Evolutionary conservation across 1,140 invertebrate genomes (phyloP), one percentile per base, ranked within the genome.

Genomic region (Formica selysi): DNA sequence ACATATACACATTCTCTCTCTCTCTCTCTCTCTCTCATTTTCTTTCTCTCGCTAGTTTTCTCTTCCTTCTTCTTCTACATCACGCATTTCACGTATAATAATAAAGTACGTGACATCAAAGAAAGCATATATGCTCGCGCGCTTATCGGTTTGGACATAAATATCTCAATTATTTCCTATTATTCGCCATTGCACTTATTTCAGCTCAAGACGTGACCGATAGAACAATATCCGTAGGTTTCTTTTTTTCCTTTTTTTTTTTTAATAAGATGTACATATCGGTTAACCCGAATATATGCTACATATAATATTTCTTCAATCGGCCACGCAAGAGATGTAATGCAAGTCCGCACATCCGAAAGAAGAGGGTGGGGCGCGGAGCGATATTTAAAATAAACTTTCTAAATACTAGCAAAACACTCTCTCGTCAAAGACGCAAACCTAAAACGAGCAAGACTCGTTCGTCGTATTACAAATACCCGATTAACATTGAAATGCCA

Each of bases 51-150:
- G 5, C 22, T 29, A n/a, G 10, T n/a, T 32, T 44, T 51, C 48
- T 48, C 13, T 16, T 57, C 4, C 57, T 41, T 26, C 1, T 48
- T 29, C 22, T 29, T 57, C 22, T 70, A 70, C 78, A 70, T 68
- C 26, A 29, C 44, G 51, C 13, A 73, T 73, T 67, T 81, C 54
- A 73, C 38, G n/a, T 62, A 76, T 54, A 70, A 85, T 73, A 81
- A 85, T 38, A 51, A 62, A 54, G 48, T 57, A 76, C 26, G 62
- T 57, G 68, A 88, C 62, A 76, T 38, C 59, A 68, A 76, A 51
- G 26, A 89, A 86, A 89, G 79, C 87, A 48, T 61, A 88, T 71
- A 51, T 86, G 87, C 61, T 59, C 81, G 57, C 48, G 48, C 80
- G 48, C 79, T 22, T 76, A 87, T 78, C 41, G 57, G 38, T 89